Percentiles rank a stretch among this genome's conserved stretches.
These are phyloP conservation scores for Periophthalmodon schlosseri DNA, from an alignment of 2,113 vertebrate species.

Conservation along the genomic window DNA sequence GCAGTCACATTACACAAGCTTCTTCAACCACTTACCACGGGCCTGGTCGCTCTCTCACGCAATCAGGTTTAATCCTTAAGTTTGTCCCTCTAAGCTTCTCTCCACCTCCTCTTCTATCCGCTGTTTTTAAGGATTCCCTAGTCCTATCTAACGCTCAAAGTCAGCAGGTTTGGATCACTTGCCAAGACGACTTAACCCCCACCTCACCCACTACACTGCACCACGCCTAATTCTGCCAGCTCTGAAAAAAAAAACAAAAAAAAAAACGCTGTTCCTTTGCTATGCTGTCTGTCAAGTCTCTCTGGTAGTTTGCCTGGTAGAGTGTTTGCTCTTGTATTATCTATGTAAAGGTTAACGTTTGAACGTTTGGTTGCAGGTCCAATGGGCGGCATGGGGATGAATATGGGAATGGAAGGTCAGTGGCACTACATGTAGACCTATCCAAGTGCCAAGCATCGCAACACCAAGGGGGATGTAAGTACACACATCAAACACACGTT, in stretches of 20 bases:
- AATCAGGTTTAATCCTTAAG: conserved; percentile 70
- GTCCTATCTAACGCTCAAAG: conserved; percentile 65
- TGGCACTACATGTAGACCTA: conserved; percentile 99
- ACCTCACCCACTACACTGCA: conserved; percentile 14
- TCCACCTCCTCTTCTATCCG: conserved; percentile 63
- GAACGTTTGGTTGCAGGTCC: conserved; percentile 80
- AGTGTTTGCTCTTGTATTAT: conserved; percentile 7
- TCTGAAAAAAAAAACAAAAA: conserved; percentile 18
- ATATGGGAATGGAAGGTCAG: conserved; percentile 99
- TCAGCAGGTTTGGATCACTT: conserved; percentile 73
- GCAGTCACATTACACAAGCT: conserved; percentile 67
- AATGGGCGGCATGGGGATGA: conserved; percentile 99
- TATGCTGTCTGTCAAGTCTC: conserved; percentile 34
- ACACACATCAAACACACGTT: conserved; percentile 70
- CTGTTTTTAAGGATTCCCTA: conserved; percentile 69
- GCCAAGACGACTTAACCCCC: conserved; percentile 49
- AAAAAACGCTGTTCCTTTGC: conserved; percentile 25
- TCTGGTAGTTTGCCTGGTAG: conserved; percentile 4
- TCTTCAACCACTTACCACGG: conserved; percentile 38
- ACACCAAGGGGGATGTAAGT: conserved; percentile 98
- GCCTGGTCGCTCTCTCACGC: conserved; percentile 59
- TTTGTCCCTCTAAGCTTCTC: conserved; percentile 71
- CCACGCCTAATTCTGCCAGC: conserved; percentile 26
- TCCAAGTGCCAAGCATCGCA: conserved; percentile 92
- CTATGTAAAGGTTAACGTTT: neutral